These are phyloP conservation scores for Odontamblyopus lacepedii DNA, from an alignment of 2,797 vertebrate genomes.

Conservation along the genomic window DNA sequence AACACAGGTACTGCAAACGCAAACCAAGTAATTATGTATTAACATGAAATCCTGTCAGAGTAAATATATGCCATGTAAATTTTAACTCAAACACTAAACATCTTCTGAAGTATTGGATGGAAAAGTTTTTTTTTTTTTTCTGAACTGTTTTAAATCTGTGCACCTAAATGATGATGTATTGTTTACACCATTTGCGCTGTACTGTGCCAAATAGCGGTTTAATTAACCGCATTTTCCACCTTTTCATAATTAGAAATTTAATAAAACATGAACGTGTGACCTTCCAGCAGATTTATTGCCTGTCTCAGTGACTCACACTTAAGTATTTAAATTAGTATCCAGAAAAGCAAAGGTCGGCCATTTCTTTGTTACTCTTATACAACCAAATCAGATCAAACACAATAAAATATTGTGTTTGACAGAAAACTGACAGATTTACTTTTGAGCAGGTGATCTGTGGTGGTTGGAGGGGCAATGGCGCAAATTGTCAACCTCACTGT, in stretches of 20 bases:
- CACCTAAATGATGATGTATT: not conserved
- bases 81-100: too few relatives aligned
- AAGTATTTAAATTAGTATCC: not conserved
- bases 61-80: too few relatives aligned
- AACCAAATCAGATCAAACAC: not conserved
- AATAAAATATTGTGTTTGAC: not conserved
- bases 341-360: not conserved
- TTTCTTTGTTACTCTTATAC: not conserved
- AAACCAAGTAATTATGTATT: too few relatives aligned
- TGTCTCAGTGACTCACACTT: not conserved
- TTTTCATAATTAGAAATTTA: constrained; percentile 9
- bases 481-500: too few relatives aligned
- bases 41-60: too few relatives aligned
- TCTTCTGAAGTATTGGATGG: too few relatives aligned
- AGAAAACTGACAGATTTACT: too few relatives aligned
- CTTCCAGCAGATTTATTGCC: not conserved
- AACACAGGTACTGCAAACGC: too few relatives aligned
- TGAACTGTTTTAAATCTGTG: not conserved
- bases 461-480: too few relatives aligned
- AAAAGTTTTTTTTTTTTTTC: too few relatives aligned
- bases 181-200: not conserved
- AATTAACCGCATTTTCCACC: not conserved
- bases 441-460: too few relatives aligned
- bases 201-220: not conserved
- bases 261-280: constrained; percentile 5